These are phyloP conservation scores for Aspiorhynchus laticeps DNA, from an alignment of 2,113 vertebrate species.

Conservation along the genomic window DNA sequence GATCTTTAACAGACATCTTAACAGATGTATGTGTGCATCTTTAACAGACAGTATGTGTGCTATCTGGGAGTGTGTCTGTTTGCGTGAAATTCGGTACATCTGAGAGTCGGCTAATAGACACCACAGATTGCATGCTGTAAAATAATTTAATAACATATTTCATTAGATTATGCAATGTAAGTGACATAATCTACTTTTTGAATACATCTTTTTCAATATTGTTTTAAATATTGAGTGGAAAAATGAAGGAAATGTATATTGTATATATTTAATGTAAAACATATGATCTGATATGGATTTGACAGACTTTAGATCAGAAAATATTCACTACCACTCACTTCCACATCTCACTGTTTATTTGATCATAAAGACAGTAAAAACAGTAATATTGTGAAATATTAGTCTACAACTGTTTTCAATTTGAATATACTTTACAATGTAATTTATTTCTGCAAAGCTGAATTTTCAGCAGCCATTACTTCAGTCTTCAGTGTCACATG, in stretches of 20 bases:
- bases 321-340: not conserved
- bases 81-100: not conserved
- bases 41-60: too few relatives aligned
- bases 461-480: not conserved
- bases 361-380: not conserved
- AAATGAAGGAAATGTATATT: not conserved
- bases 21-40: too few relatives aligned
- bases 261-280: too few relatives aligned
- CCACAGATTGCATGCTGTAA: not conserved
- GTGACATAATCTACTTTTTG: not conserved
- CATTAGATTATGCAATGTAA: not conserved
- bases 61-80: not conserved
- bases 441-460: not conserved
- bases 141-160: not conserved
- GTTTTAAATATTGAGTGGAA: too few relatives aligned
- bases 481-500: not conserved
- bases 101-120: not conserved
- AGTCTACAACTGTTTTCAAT: too few relatives aligned
- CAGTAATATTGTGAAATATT: too few relatives aligned
- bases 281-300: too few relatives aligned
- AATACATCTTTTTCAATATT: not conserved
- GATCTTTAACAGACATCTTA: too few relatives aligned
- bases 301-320: not conserved
- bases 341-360: not conserved
- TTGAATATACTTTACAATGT: not conserved